These are phyloP conservation scores for Eupithecia tripunctaria DNA, from an alignment of 2,888 invertebrate species.

Conservation along the genomic window DNA sequence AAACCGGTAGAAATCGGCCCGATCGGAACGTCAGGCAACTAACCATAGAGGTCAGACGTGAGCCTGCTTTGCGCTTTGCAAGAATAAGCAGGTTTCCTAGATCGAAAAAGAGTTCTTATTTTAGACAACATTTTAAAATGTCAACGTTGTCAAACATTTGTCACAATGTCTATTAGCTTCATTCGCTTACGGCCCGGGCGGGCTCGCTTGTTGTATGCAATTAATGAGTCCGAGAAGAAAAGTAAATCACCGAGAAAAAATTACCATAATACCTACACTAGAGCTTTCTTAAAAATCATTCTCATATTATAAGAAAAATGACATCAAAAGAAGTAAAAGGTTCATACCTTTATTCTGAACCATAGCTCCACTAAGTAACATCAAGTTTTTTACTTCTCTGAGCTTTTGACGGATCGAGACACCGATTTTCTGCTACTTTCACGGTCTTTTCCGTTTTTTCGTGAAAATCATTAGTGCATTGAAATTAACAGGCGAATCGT, in stretches of 20 bases:
- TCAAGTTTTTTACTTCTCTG: constrained; percentile 7
- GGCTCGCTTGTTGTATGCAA: neutral
- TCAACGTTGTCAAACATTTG: neutral
- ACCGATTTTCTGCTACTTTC: constrained; percentile 72
- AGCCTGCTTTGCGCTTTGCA: constrained; percentile 6
- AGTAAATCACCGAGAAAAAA: neutral
- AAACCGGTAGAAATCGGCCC: constrained; percentile 74
- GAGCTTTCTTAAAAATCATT: neutral
- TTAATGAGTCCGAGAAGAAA: neutral
- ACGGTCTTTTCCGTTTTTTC: constrained; percentile 68
- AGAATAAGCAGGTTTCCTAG: neutral
- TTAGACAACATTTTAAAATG: neutral
- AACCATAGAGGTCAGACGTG: constrained; percentile 17
- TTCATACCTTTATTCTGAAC: neutral
- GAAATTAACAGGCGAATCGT: constrained; percentile 67
- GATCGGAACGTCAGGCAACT: constrained; percentile 22
- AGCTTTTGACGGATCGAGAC: constrained; percentile 61
- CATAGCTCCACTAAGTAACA: neutral
- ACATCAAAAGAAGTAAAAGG: neutral
- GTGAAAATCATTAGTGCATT: constrained; percentile 74
- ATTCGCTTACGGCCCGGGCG: neutral
- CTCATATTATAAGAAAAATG: neutral
- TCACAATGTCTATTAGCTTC: neutral
- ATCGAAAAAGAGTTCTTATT: neutral
- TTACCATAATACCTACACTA: no score